A percentile compares a stretch with the other conserved stretches of the same genome.
Evolutionary conservation across 2,113 vertebrate genomes (phyloP).

Genomic region (Nyctibius bracteatus): DNA sequence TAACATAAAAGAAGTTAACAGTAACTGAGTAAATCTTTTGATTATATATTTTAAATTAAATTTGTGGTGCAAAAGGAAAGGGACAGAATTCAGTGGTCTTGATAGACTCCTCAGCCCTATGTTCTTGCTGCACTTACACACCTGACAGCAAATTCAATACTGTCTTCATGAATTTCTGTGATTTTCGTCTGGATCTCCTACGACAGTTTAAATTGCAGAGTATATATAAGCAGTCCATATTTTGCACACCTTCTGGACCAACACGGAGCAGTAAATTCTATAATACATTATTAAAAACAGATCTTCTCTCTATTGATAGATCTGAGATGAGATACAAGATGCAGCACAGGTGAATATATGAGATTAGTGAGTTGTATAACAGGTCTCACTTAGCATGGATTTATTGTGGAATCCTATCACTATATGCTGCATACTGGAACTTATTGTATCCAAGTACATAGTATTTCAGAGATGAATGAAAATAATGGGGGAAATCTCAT

Average conservation of each 20-base stretch:
- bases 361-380: not conserved
- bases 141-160: not conserved
- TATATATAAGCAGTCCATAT: not conserved
- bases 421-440: not conserved
- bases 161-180: not conserved
- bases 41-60: not conserved
- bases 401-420: not conserved
- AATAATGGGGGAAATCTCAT: constrained; percentile 2
- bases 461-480: not conserved
- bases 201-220: not conserved
- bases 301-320: not conserved
- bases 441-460: not conserved
- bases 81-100: not conserved
- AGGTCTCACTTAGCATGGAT: not conserved
- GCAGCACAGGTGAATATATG: not conserved
- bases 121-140: not conserved
- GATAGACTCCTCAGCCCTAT: not conserved
- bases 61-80: not conserved
- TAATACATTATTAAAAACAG: not conserved
- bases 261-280: constrained; percentile 4
- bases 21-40: not conserved
- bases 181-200: not conserved
- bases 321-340: constrained; percentile 19
- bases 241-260: not conserved
- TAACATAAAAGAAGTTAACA: not conserved